Base-by-base conservation (phyloP, 2,888 invertebrate species). In the Leucoma salicis region DNA sequence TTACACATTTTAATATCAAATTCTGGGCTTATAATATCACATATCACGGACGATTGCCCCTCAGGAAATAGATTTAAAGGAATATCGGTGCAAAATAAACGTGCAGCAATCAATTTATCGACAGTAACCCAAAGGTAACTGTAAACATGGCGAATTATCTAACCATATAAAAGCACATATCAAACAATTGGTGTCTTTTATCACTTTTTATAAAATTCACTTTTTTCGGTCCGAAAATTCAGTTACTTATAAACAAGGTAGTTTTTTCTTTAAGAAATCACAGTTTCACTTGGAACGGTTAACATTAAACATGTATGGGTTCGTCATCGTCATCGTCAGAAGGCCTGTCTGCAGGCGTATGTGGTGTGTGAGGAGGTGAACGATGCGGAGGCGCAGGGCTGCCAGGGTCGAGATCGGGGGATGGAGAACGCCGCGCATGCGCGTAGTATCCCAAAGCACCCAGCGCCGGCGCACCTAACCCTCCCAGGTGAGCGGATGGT, bases 381-480 rank as follows among this genome's bases (percentile, higher is more conserved):
- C 82, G 78, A 32, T 82, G 85, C 0, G 90, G 91, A 1, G 92
- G 92, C 40, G 82, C 78, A 1, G 89, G 90, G 56, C 92, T 92
- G 36, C 92, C 92, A 0, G 92, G 92, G 78, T 92, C 92, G 16
- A 75, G 90, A 80, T 92, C 92, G 12, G 83, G 91, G 28, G 82
- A 91, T 45, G 82, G 90, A 13, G 90, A 66, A 66, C 91, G 82
- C 25, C 86, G 78, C 54, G 87, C 71, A 77, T 91, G 74, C 72
- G 91, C 77, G 73, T 91, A 82, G 83, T 91, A 78, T 64, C 87
- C 78, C 57, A 91, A 69, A 54, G 91, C 81, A 33, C 91, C 78
- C 14, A 94, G 92, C 66, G 91, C 94, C 53, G 95, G 94, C 42
- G 92, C 94, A 8, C 94, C 93, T 11, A 94, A 79, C 7, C 92